Conservation (phyloP, 2,888 invertebrate species). For the Pammene aurita region DNA sequence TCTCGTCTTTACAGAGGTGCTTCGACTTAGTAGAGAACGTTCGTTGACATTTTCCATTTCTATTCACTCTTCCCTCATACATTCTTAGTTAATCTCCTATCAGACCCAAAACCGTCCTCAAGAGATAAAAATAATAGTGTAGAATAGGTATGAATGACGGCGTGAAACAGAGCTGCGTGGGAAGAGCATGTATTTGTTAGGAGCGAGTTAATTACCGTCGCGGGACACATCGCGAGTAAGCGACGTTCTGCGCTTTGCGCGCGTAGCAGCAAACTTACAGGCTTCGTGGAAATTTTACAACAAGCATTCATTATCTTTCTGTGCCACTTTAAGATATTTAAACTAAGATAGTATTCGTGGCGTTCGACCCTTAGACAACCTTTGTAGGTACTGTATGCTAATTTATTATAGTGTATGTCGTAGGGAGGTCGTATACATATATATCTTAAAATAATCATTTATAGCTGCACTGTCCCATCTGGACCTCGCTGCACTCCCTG, state of each 20-base stretch:
- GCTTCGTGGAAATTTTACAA: background rate
- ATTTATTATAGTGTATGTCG: too few relatives aligned
- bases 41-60: too few relatives aligned
- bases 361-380: background rate
- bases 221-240: background rate
- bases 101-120: background rate
- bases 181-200: background rate
- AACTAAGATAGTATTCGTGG: background rate
- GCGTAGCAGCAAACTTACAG: background rate
- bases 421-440: too few relatives aligned
- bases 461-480: too few relatives aligned
- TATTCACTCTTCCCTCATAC: too few relatives aligned
- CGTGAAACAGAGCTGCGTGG: background rate
- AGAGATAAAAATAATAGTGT: slow-evolving; percentile 1
- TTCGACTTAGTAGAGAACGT: too few relatives aligned
- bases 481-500: too few relatives aligned
- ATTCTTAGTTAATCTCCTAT: background rate
- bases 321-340: background rate
- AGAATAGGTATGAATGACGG: background rate
- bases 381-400: background rate
- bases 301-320: background rate
- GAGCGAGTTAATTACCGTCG: slow-evolving; percentile 4
- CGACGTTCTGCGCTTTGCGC: background rate
- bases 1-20: too few relatives aligned
- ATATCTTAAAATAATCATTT: too few relatives aligned